Evolutionary conservation across 2,888 invertebrate species (phyloP).

Genomic region (Phalera bucephala): DNA sequence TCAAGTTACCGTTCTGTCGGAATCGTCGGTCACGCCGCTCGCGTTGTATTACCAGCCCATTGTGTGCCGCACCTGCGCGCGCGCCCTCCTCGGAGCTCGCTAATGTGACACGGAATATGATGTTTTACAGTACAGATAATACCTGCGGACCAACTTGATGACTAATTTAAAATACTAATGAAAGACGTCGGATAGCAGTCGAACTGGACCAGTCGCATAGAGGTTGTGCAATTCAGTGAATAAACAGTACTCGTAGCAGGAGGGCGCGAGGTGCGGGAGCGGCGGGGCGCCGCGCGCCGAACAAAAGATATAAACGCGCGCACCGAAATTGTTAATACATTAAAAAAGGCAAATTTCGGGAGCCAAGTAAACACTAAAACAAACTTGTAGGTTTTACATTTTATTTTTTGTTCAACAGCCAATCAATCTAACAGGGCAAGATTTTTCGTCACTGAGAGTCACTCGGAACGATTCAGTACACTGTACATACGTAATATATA

Average conservation of each 20-base stretch:
- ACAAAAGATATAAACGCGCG: conserved; percentile 63
- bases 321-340: not conserved
- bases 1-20: too few relatives aligned
- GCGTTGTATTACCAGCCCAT: too few relatives aligned
- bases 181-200: too few relatives aligned
- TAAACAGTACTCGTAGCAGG: too few relatives aligned
- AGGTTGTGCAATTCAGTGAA: too few relatives aligned
- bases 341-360: not conserved
- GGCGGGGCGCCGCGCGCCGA: conserved; percentile 7
- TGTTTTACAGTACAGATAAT: too few relatives aligned
- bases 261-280: conserved; percentile 7
- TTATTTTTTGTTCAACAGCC: conserved; percentile 62
- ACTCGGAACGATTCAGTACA: conserved; percentile 11
- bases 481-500: conserved; percentile 14
- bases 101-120: too few relatives aligned
- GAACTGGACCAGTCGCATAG: too few relatives aligned
- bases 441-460: conserved; percentile 24
- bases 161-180: not conserved
- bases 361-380: conserved; percentile 26
- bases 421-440: conserved; percentile 66
- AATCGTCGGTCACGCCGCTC: too few relatives aligned
- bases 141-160: too few relatives aligned
- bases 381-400: conserved; percentile 24
- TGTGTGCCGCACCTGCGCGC: too few relatives aligned
- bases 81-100: too few relatives aligned